Percentiles rank a stretch among this genome's conserved stretches.
These are phyloP conservation scores for Corapipo altera DNA, from an alignment of 2,113 vertebrate genomes.

Conservation along the genomic window DNA sequence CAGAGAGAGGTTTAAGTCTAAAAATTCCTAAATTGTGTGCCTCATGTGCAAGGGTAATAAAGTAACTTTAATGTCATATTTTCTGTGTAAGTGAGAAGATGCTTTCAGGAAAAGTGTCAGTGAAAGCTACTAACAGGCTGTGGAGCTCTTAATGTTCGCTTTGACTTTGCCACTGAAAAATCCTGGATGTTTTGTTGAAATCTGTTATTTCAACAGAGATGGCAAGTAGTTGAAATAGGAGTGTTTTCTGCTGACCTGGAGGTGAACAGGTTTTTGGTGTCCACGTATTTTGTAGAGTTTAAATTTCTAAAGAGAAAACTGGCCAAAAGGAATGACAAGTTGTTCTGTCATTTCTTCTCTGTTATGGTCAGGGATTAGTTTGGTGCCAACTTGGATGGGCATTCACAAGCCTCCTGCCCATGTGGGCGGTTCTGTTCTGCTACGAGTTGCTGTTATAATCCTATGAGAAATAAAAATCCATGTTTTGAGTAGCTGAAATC, in stretches of 20 bases:
- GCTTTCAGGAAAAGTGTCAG: neutral
- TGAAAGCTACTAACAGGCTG: neutral
- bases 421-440: neutral
- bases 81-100: neutral
- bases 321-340: neutral
- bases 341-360: neutral
- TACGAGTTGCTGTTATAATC: neutral
- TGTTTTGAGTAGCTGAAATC: neutral
- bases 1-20: neutral
- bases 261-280: neutral
- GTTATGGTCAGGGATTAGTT: neutral
- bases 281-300: neutral
- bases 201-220: neutral
- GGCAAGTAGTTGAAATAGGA: neutral
- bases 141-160: neutral
- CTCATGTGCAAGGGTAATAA: neutral
- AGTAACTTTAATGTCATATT: neutral
- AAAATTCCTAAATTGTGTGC: neutral
- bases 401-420: neutral
- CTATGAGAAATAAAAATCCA: neutral
- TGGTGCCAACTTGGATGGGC: accelerated
- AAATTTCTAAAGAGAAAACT: neutral
- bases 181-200: neutral
- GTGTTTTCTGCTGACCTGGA: neutral
- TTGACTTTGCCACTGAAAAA: neutral